Conservation (phyloP, 2,797 vertebrate genomes). For the Thaleichthys pacificus region DNA sequence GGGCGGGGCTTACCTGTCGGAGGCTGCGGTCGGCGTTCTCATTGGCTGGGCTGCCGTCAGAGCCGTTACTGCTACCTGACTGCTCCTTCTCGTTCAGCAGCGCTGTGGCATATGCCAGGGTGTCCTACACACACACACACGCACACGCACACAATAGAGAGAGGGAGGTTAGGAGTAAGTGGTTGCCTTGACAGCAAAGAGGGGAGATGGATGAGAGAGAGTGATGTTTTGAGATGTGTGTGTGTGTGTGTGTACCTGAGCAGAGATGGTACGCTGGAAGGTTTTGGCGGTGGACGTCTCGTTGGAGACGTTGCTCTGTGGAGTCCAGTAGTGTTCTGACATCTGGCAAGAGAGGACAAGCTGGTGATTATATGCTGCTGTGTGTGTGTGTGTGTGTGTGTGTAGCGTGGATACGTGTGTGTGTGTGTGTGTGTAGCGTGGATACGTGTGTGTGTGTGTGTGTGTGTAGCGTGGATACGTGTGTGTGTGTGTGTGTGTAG, state of each 20-base stretch:
- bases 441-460: not conserved
- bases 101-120: constrained; percentile 94
- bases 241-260: constrained; percentile 80
- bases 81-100: constrained; percentile 97
- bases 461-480: no score
- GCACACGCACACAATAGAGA: constrained; percentile 4
- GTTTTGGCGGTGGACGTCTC: constrained; percentile 99
- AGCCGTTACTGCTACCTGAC: constrained; percentile 97
- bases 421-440: no score
- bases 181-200: not conserved
- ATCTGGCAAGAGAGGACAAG: constrained; percentile 77
- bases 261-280: constrained; percentile 98
- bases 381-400: not conserved
- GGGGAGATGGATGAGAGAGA: not conserved
- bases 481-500: not conserved
- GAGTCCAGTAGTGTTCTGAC: constrained; percentile 99
- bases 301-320: constrained; percentile 96
- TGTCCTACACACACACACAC: constrained; percentile 80
- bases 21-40: constrained; percentile 91
- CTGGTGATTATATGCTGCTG: not conserved
- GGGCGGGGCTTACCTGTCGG: constrained; percentile 82
- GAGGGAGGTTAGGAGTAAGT: not conserved
- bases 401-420: not conserved
- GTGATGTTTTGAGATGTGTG: no score
- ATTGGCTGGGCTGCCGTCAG: constrained; percentile 95